phyloP scores from a whole-genome alignment of 2,113 vertebrate genomes.

The Alethe diademata region DNA sequence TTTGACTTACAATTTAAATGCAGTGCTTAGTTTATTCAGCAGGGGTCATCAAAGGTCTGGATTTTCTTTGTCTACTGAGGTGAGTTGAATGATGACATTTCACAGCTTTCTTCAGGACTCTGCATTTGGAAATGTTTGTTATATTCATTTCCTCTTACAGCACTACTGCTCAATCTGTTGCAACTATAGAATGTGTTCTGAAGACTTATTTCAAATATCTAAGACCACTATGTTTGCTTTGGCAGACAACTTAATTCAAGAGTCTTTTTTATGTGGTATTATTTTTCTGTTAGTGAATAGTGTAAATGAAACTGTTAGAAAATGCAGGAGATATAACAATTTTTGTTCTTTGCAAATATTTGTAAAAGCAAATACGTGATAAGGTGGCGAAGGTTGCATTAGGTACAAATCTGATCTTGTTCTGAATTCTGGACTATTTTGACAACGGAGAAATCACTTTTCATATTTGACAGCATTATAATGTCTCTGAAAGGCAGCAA shows the following conservation, averaged over 20 bases:
- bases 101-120: neutral
- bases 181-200: neutral
- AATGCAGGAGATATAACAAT: neutral
- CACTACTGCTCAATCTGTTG: neutral
- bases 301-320: neutral
- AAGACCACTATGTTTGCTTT: neutral
- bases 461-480: neutral
- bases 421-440: neutral
- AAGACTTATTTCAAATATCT: neutral
- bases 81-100: neutral
- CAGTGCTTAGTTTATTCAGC: slow-evolving; percentile 84
- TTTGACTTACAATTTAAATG: slow-evolving; percentile 63
- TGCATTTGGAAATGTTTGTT: neutral
- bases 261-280: neutral
- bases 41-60: slow-evolving; percentile 87
- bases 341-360: neutral
- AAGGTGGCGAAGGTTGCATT: neutral
- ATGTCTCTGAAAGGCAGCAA: neutral
- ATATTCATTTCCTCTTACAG: neutral
- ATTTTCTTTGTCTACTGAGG: slow-evolving; percentile 74
- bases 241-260: neutral
- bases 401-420: neutral
- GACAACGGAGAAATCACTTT: neutral
- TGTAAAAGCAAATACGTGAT: neutral
- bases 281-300: neutral